These are phyloP conservation scores for Brachyalestes nurse DNA, from an alignment of 2,797 vertebrate genomes.

Conservation along the genomic window DNA sequence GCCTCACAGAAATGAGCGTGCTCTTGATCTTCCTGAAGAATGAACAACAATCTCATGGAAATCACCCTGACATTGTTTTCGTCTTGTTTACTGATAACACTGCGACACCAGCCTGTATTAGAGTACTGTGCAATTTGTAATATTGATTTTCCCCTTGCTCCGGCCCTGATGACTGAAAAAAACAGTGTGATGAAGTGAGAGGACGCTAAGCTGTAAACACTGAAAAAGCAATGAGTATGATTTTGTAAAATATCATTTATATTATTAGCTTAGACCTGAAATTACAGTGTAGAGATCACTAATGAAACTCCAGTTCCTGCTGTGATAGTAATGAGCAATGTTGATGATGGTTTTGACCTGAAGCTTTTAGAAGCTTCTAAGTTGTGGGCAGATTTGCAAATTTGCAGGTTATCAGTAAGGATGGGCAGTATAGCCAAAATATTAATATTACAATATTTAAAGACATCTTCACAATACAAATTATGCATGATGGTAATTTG, in stretches of 20 bases:
- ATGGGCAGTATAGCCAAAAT: neutral
- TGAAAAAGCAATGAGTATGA: neutral
- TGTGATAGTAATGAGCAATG: constrained; percentile 21
- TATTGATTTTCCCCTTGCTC: constrained; percentile 45
- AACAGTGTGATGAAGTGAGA: neutral
- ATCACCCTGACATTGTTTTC: constrained; percentile 8
- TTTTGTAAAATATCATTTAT: neutral
- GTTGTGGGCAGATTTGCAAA: neutral
- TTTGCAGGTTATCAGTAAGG: too few species aligned
- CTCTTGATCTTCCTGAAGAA: constrained; percentile 16
- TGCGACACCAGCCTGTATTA: constrained; percentile 1
- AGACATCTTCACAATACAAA: too few species aligned
- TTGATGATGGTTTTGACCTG: constrained; percentile 9
- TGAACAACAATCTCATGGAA: constrained; percentile 22
- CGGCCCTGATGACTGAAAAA: constrained; percentile 14
- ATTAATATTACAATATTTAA: too few species aligned
- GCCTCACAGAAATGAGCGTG: constrained; percentile 26
- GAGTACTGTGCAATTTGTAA: constrained; percentile 25
- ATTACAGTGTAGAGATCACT: constrained; percentile 6
- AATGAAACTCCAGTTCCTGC: constrained; percentile 13
- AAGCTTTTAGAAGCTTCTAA: neutral
- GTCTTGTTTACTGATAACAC: constrained; percentile 30
- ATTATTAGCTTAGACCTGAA: constrained; percentile 5
- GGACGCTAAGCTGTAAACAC: neutral
- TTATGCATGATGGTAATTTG: too few species aligned